Evolutionary conservation across 2,888 invertebrate species (phyloP).

Genomic region (Eupeodes latifasciatus): DNA sequence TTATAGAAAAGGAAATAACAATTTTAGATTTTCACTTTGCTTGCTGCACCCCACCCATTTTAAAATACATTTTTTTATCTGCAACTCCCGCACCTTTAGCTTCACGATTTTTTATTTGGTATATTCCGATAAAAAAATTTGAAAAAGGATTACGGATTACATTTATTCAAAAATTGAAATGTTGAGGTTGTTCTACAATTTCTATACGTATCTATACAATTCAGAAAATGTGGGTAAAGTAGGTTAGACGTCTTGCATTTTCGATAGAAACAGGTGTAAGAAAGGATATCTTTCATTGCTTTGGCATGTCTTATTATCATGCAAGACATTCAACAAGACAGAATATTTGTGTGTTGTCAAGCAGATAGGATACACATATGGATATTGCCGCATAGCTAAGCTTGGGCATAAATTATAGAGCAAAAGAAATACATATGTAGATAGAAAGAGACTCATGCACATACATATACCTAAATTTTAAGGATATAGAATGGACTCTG

Average conservation of each 20-base stretch:
- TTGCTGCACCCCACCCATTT: slow-evolving; percentile 28
- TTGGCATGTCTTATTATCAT: slow-evolving; percentile 59
- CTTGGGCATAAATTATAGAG: slow-evolving; percentile 63
- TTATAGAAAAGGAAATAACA: slow-evolving; percentile 34
- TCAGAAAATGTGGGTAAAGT: slow-evolving; percentile 44
- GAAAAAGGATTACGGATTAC: slow-evolving; percentile 72
- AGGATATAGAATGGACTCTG: slow-evolving; percentile 2
- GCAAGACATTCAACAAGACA: slow-evolving; percentile 53
- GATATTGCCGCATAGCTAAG: slow-evolving; percentile 31
- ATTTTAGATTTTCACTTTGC: slow-evolving; percentile 63
- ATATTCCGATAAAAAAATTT: slow-evolving; percentile 37
- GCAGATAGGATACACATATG: slow-evolving; percentile 38
- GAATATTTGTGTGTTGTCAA: slow-evolving; percentile 45
- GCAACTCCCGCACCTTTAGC: slow-evolving; percentile 18
- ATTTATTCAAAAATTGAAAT: slow-evolving; percentile 71
- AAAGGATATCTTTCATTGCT: slow-evolving; percentile 55
- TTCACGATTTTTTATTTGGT: neutral
- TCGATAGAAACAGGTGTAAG: slow-evolving; percentile 45
- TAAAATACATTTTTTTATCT: slow-evolving; percentile 31
- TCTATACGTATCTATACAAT: slow-evolving; percentile 16
- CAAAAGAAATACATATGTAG: neutral
- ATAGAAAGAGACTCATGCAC: slow-evolving; percentile 2
- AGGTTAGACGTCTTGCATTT: slow-evolving; percentile 42
- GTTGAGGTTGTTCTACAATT: slow-evolving; percentile 53
- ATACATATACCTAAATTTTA: neutral